Evolutionary conservation across 2,797 vertebrate genomes (phyloP), one percentile per base, ranked within the genome.

Genomic region (Anabas testudineus): DNA sequence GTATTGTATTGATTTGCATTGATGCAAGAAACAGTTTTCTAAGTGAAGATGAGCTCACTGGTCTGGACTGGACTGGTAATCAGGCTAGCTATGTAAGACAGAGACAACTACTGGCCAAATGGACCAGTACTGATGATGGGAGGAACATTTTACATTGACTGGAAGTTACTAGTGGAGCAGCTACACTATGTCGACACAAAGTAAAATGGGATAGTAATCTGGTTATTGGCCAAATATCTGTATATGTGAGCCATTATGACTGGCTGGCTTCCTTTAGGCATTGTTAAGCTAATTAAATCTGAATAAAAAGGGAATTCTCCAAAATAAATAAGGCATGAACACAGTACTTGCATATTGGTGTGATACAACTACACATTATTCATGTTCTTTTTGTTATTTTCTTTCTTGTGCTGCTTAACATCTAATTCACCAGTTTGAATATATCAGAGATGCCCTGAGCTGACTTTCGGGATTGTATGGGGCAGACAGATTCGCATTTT

Each of bases 261-360:
- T 72, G n/a, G 28, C 37, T 45, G 22, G 19, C 51, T 78, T 32
- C 46, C 41, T 51, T 61, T 60, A 43, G 55, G 41, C 64, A 55
- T 61, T 18, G 9, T 36, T 12, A 10, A 49, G 36, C 2, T 18
- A 67, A 46, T 67, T 42, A 10, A 32, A 59, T 67, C 10, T 46
- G 16, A 48, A 52, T 71, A 26, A 76, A 69, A 34, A 36, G 32
- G 7, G 45, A 71, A 67, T 65, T 52, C 43, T 43, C 8, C 21
- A 28, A 60, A 56, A 56, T 22, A 51, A 45, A 48, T 10, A 26
- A 32, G 2, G 13, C 47, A 30, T 2, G 0, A 34, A 16, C 30
- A 0, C 8, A 46, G 15, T 45, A 39, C 37, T 61, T 15, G 54
- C 22, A 57, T 47, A 14, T 4, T 59, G 32, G 24, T 48, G 21